phyloP scores from a whole-genome alignment of 2,113 vertebrate species.

The Cyprinus carpio region DNA sequence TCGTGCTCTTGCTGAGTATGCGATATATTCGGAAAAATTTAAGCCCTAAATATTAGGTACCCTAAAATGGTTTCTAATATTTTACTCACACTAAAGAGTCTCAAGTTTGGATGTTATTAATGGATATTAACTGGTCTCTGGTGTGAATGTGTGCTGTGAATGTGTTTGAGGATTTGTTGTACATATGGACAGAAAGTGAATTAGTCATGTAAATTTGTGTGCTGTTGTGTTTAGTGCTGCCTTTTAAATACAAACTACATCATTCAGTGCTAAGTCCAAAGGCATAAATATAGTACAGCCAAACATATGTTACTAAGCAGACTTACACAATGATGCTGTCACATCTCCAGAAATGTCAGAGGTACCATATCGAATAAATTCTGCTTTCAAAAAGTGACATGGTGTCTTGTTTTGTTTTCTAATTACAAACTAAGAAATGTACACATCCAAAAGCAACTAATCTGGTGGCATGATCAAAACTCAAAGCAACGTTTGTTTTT shows the following conservation, averaged over 20 bases:
- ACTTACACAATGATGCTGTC: background rate
- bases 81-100: background rate
- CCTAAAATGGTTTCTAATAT: background rate
- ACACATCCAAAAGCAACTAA: background rate
- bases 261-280: constrained; percentile 12
- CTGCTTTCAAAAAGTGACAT: constrained; percentile 14
- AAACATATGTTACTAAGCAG: constrained; percentile 17
- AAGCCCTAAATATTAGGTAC: background rate
- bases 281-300: background rate
- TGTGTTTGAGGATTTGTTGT: constrained; percentile 25
- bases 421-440: background rate
- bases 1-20: background rate
- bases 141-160: constrained; percentile 6
- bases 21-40: background rate
- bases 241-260: constrained; percentile 6
- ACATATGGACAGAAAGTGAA: constrained; percentile 14
- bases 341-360: background rate
- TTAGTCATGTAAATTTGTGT: background rate
- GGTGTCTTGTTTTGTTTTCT: background rate
- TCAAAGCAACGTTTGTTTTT: background rate
- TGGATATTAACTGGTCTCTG: constrained; percentile 8
- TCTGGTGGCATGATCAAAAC: background rate
- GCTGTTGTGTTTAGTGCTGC: constrained; percentile 19
- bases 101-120: background rate
- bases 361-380: constrained; percentile 29